A percentile compares a stretch with the other conserved stretches of the same genome.
These are phyloP conservation scores for Latrodectus hesperus DNA, from an alignment of 2,888 invertebrate genomes.

Conservation along the genomic window DNA sequence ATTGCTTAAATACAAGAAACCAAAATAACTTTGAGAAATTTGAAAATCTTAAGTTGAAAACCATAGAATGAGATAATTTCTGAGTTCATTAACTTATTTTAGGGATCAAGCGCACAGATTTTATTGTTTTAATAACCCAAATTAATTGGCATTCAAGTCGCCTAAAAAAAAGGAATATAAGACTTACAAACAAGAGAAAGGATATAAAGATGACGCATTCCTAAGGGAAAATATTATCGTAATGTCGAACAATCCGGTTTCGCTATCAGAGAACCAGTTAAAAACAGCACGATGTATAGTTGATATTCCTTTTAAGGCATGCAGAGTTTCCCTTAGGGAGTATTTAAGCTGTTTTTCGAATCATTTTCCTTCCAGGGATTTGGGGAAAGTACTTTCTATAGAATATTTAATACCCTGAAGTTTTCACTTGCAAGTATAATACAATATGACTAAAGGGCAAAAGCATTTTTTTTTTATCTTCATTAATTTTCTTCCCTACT, in stretches of 20 bases:
- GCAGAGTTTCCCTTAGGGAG: background rate
- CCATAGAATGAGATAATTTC: too few species aligned
- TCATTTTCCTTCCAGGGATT: background rate
- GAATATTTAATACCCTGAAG: background rate
- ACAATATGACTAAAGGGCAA: too few species aligned
- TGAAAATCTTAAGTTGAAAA: too few species aligned
- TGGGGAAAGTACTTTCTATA: background rate
- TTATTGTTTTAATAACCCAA: too few species aligned
- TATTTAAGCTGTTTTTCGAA: background rate
- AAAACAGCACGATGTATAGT: constrained; percentile 44
- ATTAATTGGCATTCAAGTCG: too few species aligned
- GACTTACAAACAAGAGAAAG: background rate
- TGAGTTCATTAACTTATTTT: too few species aligned
- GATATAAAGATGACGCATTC: constrained; percentile 28
- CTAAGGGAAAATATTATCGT: constrained; percentile 12
- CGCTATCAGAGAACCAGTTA: constrained; percentile 62
- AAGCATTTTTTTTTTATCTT: too few species aligned
- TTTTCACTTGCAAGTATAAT: background rate
- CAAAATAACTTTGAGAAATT: too few species aligned
- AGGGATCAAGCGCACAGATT: too few species aligned
- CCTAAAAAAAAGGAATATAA: too few species aligned
- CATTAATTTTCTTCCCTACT: too few species aligned
- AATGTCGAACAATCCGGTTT: constrained; percentile 58
- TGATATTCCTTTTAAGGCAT: constrained; percentile 5
- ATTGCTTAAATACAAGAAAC: too few species aligned